Evolutionary conservation across 2,888 invertebrate genomes (phyloP).

Genomic region (Scaptomyza cyrtandrae): DNA sequence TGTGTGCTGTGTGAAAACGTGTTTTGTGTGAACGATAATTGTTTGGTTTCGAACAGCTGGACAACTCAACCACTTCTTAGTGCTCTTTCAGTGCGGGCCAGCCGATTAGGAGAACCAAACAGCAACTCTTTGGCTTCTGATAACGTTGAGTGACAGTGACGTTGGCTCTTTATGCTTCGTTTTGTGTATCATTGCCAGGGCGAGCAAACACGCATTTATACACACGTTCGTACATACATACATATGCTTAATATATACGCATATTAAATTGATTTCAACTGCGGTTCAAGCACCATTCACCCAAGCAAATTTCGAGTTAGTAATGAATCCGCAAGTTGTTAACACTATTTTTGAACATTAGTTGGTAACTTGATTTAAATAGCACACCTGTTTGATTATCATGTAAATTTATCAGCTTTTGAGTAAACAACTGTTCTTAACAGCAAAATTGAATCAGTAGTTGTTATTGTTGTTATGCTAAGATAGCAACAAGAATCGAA

Average conservation of each 20-base stretch:
- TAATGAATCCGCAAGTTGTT: constrained; percentile 21
- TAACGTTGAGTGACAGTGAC: not conserved
- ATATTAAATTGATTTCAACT: constrained; percentile 25
- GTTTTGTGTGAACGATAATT: constrained; percentile 48
- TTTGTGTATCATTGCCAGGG: constrained; percentile 20
- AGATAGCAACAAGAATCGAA: constrained; percentile 20
- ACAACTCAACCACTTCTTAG: constrained; percentile 23
- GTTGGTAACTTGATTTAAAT: constrained; percentile 11
- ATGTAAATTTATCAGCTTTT: constrained; percentile 31
- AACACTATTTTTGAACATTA: constrained; percentile 8
- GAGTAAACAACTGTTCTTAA: constrained; percentile 22
- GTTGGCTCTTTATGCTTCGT: constrained; percentile 5
- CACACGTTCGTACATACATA: no score
- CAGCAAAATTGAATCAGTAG: constrained; percentile 5
- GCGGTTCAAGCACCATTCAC: constrained; percentile 13
- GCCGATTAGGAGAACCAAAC: constrained; percentile 26
- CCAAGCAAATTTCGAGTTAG: constrained; percentile 16
- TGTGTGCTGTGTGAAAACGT: constrained; percentile 48
- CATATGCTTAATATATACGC: not conserved
- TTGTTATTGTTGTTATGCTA: constrained; percentile 11
- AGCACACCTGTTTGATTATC: constrained; percentile 52
- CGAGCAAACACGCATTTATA: constrained; percentile 14
- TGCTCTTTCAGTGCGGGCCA: constrained; percentile 30
- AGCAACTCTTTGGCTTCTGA: constrained; percentile 1
- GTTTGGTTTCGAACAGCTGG: constrained; percentile 43